These are phyloP conservation scores for Manacus vitellinus DNA, from an alignment of 2,113 vertebrate species.

Conservation along the genomic window DNA sequence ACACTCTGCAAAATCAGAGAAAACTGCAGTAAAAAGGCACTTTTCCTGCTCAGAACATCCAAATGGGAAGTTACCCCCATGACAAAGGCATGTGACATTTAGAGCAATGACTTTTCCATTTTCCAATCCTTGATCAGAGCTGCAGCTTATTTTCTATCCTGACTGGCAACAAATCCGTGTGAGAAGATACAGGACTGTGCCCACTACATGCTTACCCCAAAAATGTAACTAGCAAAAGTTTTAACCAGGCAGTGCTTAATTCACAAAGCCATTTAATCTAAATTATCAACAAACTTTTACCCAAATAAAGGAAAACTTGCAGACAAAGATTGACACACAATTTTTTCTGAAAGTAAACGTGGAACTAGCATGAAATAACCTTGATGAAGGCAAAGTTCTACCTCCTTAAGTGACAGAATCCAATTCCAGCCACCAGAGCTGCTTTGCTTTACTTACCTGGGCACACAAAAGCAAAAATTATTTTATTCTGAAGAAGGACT, in stretches of 20 bases:
- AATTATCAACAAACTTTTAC: not conserved
- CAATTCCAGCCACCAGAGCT: not conserved
- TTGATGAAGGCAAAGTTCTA: not conserved
- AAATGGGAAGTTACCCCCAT: not conserved
- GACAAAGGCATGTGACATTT: not conserved
- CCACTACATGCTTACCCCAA: accelerated
- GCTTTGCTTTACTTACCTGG: not conserved
- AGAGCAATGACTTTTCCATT: not conserved
- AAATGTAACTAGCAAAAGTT: accelerated
- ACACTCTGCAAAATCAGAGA: not conserved
- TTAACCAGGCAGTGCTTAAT: not conserved
- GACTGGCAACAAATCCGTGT: not conserved
- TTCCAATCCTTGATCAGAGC: not conserved
- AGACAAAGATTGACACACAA: not conserved
- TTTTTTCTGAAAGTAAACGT: not conserved
- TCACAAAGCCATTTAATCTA: not conserved
- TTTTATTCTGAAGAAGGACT: not conserved
- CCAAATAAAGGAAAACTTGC: not conserved
- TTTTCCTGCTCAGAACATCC: not conserved
- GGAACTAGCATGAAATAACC: not conserved
- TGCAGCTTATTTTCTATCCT: not conserved
- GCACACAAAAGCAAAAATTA: not conserved
- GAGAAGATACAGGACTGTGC: not conserved
- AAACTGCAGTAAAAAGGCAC: not conserved
- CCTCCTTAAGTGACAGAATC: not conserved